phyloP scores from a whole-genome alignment of 2,113 vertebrate species.

The Ciconia boyciana region DNA sequence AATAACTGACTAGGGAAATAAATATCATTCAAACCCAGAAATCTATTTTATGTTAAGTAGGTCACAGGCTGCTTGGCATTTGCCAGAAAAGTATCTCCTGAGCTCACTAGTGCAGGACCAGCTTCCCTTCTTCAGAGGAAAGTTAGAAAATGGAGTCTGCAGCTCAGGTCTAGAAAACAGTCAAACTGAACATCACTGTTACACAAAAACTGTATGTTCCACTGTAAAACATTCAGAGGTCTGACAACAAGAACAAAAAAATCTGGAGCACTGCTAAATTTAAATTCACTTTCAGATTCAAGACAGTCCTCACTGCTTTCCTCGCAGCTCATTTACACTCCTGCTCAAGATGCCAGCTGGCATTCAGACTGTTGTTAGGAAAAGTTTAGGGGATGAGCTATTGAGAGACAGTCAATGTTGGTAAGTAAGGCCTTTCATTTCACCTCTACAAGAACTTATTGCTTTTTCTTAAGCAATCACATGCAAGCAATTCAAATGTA shows the following conservation, averaged over 20 bases:
- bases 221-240: not conserved
- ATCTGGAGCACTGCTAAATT: not conserved
- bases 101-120: not conserved
- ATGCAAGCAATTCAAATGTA: conserved; percentile 28
- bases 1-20: not conserved
- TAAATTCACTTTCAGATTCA: conserved; percentile 30
- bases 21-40: not conserved
- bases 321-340: conserved; percentile 17
- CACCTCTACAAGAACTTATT: not conserved
- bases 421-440: conserved; percentile 38
- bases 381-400: conserved; percentile 29
- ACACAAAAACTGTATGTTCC: not conserved
- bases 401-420: conserved; percentile 4
- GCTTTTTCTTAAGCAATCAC: not conserved
- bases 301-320: not conserved
- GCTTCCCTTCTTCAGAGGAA: not conserved
- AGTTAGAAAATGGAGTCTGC: not conserved
- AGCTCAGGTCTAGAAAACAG: not conserved
- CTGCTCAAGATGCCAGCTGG: conserved; percentile 15
- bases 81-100: not conserved
- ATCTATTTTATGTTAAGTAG: not conserved
- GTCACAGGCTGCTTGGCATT: not conserved
- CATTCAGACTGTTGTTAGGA: not conserved
- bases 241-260: not conserved
- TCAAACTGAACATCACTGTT: not conserved